Evolutionary conservation across 2,888 invertebrate genomes (phyloP).

Genomic region (Plagodis dolabraria): DNA sequence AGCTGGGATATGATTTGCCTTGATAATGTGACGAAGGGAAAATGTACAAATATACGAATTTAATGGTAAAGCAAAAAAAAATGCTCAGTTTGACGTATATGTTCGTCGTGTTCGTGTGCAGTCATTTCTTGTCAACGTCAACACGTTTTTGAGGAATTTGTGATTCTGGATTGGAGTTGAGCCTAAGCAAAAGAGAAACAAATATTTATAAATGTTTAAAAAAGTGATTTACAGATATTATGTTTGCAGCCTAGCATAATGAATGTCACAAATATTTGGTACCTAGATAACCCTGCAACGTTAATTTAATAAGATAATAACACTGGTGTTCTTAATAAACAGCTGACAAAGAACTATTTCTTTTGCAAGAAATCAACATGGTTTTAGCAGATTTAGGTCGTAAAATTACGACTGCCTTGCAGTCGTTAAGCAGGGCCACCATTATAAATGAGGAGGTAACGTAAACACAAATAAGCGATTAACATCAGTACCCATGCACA

Average conservation of each 20-base stretch:
- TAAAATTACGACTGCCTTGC: constrained; percentile 99
- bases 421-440: constrained; percentile 98
- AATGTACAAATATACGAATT: too few species aligned
- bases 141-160: background rate
- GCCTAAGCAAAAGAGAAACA: constrained; percentile 16
- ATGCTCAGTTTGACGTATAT: constrained; percentile 30
- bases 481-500: background rate
- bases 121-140: constrained; percentile 42
- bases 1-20: too few species aligned
- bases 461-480: background rate
- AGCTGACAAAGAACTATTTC: constrained; percentile 47
- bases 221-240: constrained; percentile 8
- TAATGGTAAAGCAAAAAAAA: background rate
- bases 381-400: constrained; percentile 99
- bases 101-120: constrained; percentile 62
- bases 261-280: constrained; percentile 46
- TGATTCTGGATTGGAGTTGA: constrained; percentile 5
- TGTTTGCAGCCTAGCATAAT: constrained; percentile 39
- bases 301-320: constrained; percentile 21
- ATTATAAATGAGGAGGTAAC: constrained; percentile 98
- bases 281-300: constrained; percentile 20
- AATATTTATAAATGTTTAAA: background rate
- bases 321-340: constrained; percentile 40
- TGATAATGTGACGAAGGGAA: too few species aligned
- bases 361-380: constrained; percentile 86